Evolutionary conservation across 2,113 vertebrate species (phyloP), one percentile per base, ranked within the genome.

Genomic region (Gobiocypris rarus): DNA sequence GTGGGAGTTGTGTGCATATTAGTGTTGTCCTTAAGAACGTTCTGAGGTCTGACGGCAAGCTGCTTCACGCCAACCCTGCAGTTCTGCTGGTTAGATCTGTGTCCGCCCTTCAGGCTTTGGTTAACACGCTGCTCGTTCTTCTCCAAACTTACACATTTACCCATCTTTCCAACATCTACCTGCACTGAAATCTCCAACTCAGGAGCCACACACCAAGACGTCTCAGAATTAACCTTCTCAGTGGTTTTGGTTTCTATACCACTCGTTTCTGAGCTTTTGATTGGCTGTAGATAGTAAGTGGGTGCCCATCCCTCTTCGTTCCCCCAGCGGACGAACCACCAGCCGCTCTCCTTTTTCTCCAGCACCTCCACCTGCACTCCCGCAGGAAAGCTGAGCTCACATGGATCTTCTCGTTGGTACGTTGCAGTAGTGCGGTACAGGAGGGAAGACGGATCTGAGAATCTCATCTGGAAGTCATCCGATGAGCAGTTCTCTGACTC

Each of bases 281-380:
- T 91, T 0, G 94, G 92, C 88, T 97, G 94, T 88, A 99, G 89
- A 67, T 96, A 99, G 92, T 97, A 98, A 9, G 97, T 96, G 81
- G 98, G 98, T 83, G 96, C 98, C 98, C 98, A 99, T 59, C 98
- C 98, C 91, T 99, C 97, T 83, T 90, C 88, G 0, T 95, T 94
- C 89, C 95, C 95, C 0, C 95, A 96, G 63, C 94, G 94, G 83
- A 99, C 89, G 73, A 95, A 99, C 98, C 98, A 99, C 98, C 98
- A 99, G 3, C 98, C 98, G 0, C 97, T 98, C 34, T 96, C 95
- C 89, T 95, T 94, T 89, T 97, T 98, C 90, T 99, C 97, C 9
- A 98, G 89, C 50, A 99, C 96, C 75, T 97, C 96, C 0, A 99
- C 96, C 89, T 96, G 95, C 71, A 92, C 95, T 26, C 96, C 96